Percentiles rank a stretch among this genome's conserved stretches.
phyloP scores from a whole-genome alignment of 2,888 invertebrate species.

The Tinea trinotella region DNA sequence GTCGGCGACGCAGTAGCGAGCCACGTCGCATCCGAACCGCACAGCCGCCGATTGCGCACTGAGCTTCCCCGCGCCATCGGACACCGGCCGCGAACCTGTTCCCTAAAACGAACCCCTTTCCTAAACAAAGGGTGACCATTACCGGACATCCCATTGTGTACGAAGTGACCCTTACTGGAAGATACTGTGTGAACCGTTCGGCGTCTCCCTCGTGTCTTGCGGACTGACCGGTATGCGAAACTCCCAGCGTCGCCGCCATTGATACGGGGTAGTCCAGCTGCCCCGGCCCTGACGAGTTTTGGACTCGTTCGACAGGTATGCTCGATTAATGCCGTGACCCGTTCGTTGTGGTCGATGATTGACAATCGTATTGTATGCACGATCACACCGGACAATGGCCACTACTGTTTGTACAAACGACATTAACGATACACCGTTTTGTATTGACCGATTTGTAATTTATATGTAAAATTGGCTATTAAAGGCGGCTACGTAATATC shows the following conservation, averaged over 20 bases:
- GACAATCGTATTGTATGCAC: conserved; percentile 29
- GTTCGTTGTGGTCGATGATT: conserved; percentile 32
- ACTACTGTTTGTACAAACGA: conserved; percentile 1
- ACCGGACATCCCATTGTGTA: conserved; percentile 52
- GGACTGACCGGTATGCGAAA: conserved; percentile 59
- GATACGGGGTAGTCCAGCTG: conserved; percentile 56
- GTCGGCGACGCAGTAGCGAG: conserved; percentile 53
- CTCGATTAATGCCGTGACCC: conserved; percentile 17
- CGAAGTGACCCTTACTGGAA: conserved; percentile 56
- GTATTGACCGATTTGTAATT: background rate
- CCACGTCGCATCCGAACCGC: conserved; percentile 61
- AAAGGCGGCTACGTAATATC: conserved; percentile 13
- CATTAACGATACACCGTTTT: conserved; percentile 1
- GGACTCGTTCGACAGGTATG: conserved; percentile 18
- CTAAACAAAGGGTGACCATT: conserved; percentile 32
- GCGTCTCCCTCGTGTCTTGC: conserved; percentile 25
- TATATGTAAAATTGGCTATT: conserved; percentile 6
- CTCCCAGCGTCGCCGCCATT: conserved; percentile 36
- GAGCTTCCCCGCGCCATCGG: conserved; percentile 22
- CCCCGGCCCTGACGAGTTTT: conserved; percentile 29
- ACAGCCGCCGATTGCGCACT: conserved; percentile 46
- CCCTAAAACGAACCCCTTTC: conserved; percentile 34
- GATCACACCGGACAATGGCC: conserved; percentile 11
- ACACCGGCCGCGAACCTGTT: conserved; percentile 34
- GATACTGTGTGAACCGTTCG: conserved; percentile 21